Evolutionary conservation across 2,113 vertebrate species (phyloP), one percentile per base, ranked within the genome.

Genomic region (Manacus vitellinus): DNA sequence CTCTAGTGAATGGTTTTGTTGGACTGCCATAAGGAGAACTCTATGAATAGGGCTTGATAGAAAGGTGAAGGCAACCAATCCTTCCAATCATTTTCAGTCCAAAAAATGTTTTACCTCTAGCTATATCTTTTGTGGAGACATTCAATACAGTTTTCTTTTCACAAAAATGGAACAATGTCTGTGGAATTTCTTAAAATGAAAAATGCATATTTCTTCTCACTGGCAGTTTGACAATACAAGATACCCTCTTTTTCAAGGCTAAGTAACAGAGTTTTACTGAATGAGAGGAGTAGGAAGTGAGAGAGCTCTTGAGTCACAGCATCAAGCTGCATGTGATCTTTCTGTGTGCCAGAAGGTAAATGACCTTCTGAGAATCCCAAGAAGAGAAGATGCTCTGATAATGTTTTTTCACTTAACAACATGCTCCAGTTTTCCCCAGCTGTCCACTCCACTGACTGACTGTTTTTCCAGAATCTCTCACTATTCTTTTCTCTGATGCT

Each of bases 251-350:
- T 74, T 89, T 63, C 47, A 79, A 79, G 46, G 11, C 37, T 68
- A 55, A 51, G 22, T 88, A 16, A 28, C 18, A 46, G 52, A 33
- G 16, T 74, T 61, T 71, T 78, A 41, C 25, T 72, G 66, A 90
- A 58, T 47, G n/a, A 77, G 39, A 77, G 7, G 19, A 71, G 10
- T 12, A 67, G 37, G 47, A 67, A 83, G 14, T 41, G 39, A 51
- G 54, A 59, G 54, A 59, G 23, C 21, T 12, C 9, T 55, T 9
- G 41, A 56, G 39, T 59, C 54, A 66, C 28, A 47, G 78, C 65
- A 58, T 15, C 33, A n/a, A 44, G n/a, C 8, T 71, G 31, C 0
- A 0, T 51, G 43, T 35, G 14, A 39, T 82, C 61, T 78, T 77
- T 71, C 78, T 78, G 15, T 0, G 0, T 31, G 35, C 37, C 51